Base-by-base conservation (phyloP, 1,140 invertebrate species). In the Armadillidium nasatum region DNA sequence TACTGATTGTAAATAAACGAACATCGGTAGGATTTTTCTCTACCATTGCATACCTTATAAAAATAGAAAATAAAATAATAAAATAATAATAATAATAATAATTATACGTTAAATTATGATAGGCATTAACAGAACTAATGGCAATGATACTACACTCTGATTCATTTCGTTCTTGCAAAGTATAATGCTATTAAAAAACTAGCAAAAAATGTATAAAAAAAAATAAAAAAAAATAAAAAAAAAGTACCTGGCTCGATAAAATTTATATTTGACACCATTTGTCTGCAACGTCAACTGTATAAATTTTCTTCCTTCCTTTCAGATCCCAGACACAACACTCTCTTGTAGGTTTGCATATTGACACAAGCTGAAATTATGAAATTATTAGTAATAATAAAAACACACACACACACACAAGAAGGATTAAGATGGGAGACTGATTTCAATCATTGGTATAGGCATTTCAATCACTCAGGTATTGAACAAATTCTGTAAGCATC, bases 291-390 rank as follows among this genome's bases (percentile, higher is more conserved):
- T 88, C n/a, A 96, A 85, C 81, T 90, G 89, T 19, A 88, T 87
- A 23, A 89, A 83, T 82, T 91, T 88, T 76, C 86, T 89, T 21
- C 89, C 90, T 81, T 85, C 88, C 88, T 46, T 83, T 84, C 9
- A 90, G 85, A 80, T 91, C 88, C 95, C 95, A 97, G 4, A 97
- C 92, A 82, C 90, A 88, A 7, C 92, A 92, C 86, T 97, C 95
- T 66, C 74, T 74, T 23, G 76, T 75, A 45, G 75, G 75, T 85
- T 96, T 94, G 0, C 93, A 92, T 73, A 97, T 91, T 82, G 92
- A 94, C 44, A 92, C 91, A 68, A 97, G 83, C 83, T 89, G 82
- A 33, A 33, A 33, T 33, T 33, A 33, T 33, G 33, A 33, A 6
- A 6, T 33, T n/a, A n/a, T n/a, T n/a, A n/a, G n/a, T n/a, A n/a